These are phyloP conservation scores for Yponomeuta evonymella DNA, from an alignment of 2,888 invertebrate species.

Conservation along the genomic window DNA sequence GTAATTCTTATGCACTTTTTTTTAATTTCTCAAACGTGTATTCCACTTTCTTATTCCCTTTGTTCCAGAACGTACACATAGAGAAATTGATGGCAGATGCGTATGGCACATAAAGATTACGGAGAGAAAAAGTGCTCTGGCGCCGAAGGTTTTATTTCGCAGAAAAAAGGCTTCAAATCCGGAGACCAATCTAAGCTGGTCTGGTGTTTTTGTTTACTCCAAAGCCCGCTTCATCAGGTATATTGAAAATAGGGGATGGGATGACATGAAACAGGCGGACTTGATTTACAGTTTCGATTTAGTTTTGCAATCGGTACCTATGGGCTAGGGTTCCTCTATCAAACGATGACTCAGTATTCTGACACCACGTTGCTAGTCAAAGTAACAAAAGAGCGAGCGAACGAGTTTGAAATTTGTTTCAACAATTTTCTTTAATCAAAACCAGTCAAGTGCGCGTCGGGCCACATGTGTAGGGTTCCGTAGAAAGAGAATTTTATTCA, in stretches of 20 bases:
- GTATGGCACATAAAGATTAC: not conserved
- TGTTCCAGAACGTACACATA: not conserved
- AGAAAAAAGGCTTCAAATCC: constrained; percentile 1
- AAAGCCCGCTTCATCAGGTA: constrained; percentile 46
- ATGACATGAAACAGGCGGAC: constrained; percentile 55
- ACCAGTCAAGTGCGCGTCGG: no score
- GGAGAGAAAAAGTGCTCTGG: not conserved
- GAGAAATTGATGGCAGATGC: not conserved
- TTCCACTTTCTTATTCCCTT: no score
- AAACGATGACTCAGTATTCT: not conserved
- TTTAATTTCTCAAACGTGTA: no score
- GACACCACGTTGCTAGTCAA: no score
- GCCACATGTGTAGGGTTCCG: no score
- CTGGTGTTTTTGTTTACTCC: not conserved
- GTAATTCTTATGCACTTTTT: no score
- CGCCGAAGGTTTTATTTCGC: not conserved
- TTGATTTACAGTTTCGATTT: constrained; percentile 65
- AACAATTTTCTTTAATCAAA: no score
- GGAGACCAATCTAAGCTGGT: not conserved
- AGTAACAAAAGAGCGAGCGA: no score
- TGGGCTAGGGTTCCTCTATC: not conserved
- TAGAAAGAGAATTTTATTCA: no score
- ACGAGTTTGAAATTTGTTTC: no score
- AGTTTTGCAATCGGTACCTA: constrained; percentile 47
- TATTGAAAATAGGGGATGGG: constrained; percentile 34